phyloP scores from a whole-genome alignment of 2,888 invertebrate species.

The Agonum fuliginosum region DNA sequence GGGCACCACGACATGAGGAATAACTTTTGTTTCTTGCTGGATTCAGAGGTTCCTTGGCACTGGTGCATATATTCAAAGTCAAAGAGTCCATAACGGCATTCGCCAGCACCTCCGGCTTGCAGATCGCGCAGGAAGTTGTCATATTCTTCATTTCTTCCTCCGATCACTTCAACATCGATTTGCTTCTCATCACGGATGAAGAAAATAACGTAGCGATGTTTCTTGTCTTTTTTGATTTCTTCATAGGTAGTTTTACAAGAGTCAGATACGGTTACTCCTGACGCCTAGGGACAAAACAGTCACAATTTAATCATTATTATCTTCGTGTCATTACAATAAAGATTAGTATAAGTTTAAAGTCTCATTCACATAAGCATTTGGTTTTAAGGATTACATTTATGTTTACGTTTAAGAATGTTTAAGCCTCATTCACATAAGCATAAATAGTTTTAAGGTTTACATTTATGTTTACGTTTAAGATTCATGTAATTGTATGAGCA shows the following conservation, averaged over 20 bases:
- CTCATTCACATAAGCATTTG: too few species aligned
- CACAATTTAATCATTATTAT: not conserved
- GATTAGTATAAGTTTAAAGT: too few species aligned
- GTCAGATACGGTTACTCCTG: constrained; percentile 97
- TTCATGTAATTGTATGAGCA: too few species aligned
- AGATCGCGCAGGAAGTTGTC: constrained; percentile 95
- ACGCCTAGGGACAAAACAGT: constrained; percentile 79
- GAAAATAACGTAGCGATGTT: constrained; percentile 97
- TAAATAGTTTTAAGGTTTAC: too few species aligned
- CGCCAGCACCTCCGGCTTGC: constrained; percentile 91
- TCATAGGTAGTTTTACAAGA: constrained; percentile 96
- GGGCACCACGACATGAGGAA: constrained; percentile 99
- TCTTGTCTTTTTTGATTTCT: constrained; percentile 98
- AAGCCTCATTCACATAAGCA: too few species aligned
- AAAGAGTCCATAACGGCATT: constrained; percentile 98
- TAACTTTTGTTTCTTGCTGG: constrained; percentile 97
- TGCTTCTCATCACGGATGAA: constrained; percentile 96
- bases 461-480: too few species aligned
- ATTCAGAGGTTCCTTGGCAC: constrained; percentile 97
- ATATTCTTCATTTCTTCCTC: constrained; percentile 92
- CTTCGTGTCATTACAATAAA: too few species aligned
- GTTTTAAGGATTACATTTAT: too few species aligned
- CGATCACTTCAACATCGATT: constrained; percentile 95
- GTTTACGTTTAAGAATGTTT: too few species aligned
- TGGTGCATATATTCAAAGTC: constrained; percentile 99